Evolutionary conservation across 2,888 invertebrate species (phyloP), one percentile per base, ranked within the genome.

Genomic region (Chymomyza procnemis): DNA sequence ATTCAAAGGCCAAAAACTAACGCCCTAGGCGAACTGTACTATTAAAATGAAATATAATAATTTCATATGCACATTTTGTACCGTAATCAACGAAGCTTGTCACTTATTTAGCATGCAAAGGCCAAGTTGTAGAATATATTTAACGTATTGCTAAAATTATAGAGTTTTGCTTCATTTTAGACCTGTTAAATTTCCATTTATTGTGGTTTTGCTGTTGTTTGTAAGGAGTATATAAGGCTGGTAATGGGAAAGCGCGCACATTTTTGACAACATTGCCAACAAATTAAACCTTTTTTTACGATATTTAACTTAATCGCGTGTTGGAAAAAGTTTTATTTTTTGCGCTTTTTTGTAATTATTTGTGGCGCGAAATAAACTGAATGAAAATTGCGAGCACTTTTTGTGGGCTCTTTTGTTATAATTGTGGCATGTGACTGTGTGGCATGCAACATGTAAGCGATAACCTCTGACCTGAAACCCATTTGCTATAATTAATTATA

Each of bases 391-490:
- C 12, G 34, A 21, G 54, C 22, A 4, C 8, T 21, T 21, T 50
- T 50, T 50, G 18, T 26, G 30, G 50, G 61, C 16, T 61, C 60
- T 67, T 21, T 57, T 54, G 48, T 30, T 48, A 26, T 41, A 57
- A 26, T 26, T 16, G 56, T 16, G 26, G 14, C 18, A 21, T 54
- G 41, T 30, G 48, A 12, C 34, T 55, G 14, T 70, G 73, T 66
- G 50, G 66, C 79, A 73, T 83, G 85, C 81, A 82, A 82, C 84
- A 83, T 69, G 85, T 83, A 75, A 21, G 14, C 14, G 22, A n/a
- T 21, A 64, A 68, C 71, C 63, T 71, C 57, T 34, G 56, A 67
- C n/a, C 48, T 61, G 54, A 75, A n/a, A 71, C 68, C 74, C 71
- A 69, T 71, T 77, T 72, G 62, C 69, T 54, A 19, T 14, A n/a